Base-by-base conservation (phyloP, 2,888 invertebrate genomes). In the Ophion ventricosus region DNA sequence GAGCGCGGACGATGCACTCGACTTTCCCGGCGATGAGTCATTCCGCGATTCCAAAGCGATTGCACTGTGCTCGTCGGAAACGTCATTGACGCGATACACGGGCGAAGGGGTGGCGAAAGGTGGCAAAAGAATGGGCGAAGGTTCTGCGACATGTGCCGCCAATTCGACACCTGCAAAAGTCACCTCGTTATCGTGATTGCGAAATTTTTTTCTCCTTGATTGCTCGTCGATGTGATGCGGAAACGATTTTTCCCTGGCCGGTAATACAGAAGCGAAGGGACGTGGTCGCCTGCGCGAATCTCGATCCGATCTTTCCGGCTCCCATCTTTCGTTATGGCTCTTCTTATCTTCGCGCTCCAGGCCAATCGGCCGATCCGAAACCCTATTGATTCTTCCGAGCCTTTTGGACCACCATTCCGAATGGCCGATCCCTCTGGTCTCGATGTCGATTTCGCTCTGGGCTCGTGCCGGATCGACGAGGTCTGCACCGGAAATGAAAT, bases 61-160 rank as follows among this genome's bases (percentile, higher is more conserved):
- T n/a, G 72, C 17, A 8, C 63, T 56, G n/a, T n/a, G n/a, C 25
- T 77, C 56, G 25, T 74, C 79, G 57, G 74, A 80, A 77, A 73
- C 40, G 29, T 59, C 57, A 4, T 67, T 54, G 7, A 23, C 20
- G 63, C 64, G 79, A 74, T 80, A 81, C 11, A 80, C 86, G n/a
- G 79, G 82, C 25, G 84, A 73, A 10, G 59, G 77, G 10, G 79
- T 82, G 17, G 72, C 84, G 40, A 84, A 86, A 35, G 88, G 88
- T 56, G 88, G 87, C 57, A 84, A 73, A 23, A 88, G 82, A 54
- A 86, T 76, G 20, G 84, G 84, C n/a, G 88, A 87, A 40, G 88
- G 88, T 26, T 66, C 78, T 14, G 80, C 63, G 8, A 77, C 29
- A 73, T 25, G 56, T 59, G 49, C 61, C 11, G 66, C 63, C 70